Percentiles rank a stretch among this genome's conserved stretches.
These are phyloP conservation scores for Caenorhabditis tropicalis DNA, from an alignment of 1,140 invertebrate species.

Conservation along the genomic window DNA sequence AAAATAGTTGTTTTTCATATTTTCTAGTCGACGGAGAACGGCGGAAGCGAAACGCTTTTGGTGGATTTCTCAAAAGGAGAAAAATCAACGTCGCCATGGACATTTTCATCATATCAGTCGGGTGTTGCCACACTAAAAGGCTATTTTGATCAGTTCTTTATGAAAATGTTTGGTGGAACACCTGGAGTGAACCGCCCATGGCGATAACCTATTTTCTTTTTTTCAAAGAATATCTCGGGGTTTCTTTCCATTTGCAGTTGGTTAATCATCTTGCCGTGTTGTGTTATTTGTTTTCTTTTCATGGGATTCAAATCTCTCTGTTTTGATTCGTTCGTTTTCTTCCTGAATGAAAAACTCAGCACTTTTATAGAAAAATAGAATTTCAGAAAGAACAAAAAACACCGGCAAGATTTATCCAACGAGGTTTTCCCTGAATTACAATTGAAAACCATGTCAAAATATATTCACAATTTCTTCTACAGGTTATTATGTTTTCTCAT, in stretches of 20 bases:
- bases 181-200: background rate
- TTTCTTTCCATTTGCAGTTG: background rate
- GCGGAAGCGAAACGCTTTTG: conserved; percentile 12
- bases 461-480: conserved; percentile 14
- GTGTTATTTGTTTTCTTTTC: background rate
- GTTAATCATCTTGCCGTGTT: conserved; percentile 16
- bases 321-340: background rate
- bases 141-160: conserved; percentile 43
- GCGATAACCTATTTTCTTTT: background rate
- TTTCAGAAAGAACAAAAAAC: conserved; percentile 17
- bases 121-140: background rate
- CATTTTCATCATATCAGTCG: conserved; percentile 22
- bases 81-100: background rate
- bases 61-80: conserved; percentile 36
- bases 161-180: conserved; percentile 45
- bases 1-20: background rate
- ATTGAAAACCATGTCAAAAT: conserved; percentile 1
- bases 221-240: no score
- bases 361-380: background rate
- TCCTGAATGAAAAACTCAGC: background rate
- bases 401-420: conserved; percentile 34
- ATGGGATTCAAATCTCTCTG: background rate
- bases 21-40: conserved; percentile 35
- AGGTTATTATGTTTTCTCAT: background rate
- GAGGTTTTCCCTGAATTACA: background rate